These are phyloP conservation scores for Leuctra nigra DNA, from an alignment of 2,888 invertebrate species.

Conservation along the genomic window DNA sequence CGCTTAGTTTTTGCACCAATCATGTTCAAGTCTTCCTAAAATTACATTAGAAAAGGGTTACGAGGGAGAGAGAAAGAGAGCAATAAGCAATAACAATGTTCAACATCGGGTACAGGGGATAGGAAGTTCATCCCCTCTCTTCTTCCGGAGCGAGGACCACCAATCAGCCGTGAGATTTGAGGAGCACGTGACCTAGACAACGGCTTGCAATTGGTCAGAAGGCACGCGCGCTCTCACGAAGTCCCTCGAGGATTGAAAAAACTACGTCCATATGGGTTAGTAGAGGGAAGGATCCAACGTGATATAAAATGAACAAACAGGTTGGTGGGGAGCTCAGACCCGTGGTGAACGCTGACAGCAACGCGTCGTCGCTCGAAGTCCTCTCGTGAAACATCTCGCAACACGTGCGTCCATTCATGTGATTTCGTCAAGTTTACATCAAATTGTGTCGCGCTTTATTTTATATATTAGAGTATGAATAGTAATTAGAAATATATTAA, in stretches of 20 bases:
- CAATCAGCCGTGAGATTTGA: neutral
- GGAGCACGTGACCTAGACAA: conserved; percentile 24
- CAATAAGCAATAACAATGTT: conserved; percentile 12
- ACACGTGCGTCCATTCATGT: too few species aligned
- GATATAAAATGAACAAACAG: conserved; percentile 24
- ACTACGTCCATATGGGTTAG: conserved; percentile 16
- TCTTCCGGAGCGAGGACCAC: conserved; percentile 12
- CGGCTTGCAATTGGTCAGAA: conserved; percentile 21
- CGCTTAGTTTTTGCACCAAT: neutral
- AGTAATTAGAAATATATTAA: too few species aligned
- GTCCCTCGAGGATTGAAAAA: conserved; percentile 9
- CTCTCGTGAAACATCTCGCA: neutral
- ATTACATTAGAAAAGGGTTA: neutral
- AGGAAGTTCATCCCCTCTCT: conserved; percentile 14
- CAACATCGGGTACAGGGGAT: conserved; percentile 1
- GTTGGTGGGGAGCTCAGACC: conserved; percentile 10
- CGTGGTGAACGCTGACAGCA: conserved; percentile 14
- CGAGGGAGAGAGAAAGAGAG: neutral
- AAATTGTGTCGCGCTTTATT: neutral
- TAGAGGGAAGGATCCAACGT: conserved; percentile 17
- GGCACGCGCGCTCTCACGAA: conserved; percentile 25
- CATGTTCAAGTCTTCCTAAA: neutral
- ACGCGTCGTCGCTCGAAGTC: too few species aligned
- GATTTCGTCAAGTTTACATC: neutral
- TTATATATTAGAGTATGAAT: neutral